Evolutionary conservation across 2,797 vertebrate genomes (phyloP).

Genomic region (Cryptoprocta ferox): DNA sequence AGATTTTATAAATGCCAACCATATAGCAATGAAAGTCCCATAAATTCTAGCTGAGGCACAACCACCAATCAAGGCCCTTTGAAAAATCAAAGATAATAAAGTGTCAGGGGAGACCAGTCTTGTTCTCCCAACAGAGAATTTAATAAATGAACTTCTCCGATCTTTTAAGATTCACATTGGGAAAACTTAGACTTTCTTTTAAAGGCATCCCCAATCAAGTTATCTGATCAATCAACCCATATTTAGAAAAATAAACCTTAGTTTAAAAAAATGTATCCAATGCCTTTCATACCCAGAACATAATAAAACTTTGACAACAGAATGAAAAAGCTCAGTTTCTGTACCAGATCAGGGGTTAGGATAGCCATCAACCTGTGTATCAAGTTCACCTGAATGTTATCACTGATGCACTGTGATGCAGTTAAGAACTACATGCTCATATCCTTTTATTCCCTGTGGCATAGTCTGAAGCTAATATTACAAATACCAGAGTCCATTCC

Average conservation of each 20-base stretch:
- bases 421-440: constrained; percentile 36
- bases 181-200: constrained; percentile 71
- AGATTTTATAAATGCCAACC: constrained; percentile 83
- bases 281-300: constrained; percentile 64
- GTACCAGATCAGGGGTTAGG: constrained; percentile 50
- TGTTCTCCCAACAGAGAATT: constrained; percentile 76
- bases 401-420: background rate
- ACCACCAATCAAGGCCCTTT: constrained; percentile 81
- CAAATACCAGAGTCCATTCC: constrained; percentile 51
- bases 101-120: constrained; percentile 58
- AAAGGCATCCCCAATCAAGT: constrained; percentile 75
- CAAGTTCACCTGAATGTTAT: constrained; percentile 18
- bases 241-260: constrained; percentile 80
- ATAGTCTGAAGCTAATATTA: constrained; percentile 46
- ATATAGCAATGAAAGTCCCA: constrained; percentile 83
- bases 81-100: constrained; percentile 82
- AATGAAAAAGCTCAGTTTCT: constrained; percentile 53
- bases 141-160: constrained; percentile 76
- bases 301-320: constrained; percentile 61
- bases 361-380: constrained; percentile 47
- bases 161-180: constrained; percentile 71
- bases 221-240: constrained; percentile 73
- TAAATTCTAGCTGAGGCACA: constrained; percentile 80
- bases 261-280: constrained; percentile 78
- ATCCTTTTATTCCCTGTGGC: constrained; percentile 44